Evolutionary conservation across 2,113 vertebrate genomes (phyloP).

Genomic region (Grammomys dolichurus): DNA sequence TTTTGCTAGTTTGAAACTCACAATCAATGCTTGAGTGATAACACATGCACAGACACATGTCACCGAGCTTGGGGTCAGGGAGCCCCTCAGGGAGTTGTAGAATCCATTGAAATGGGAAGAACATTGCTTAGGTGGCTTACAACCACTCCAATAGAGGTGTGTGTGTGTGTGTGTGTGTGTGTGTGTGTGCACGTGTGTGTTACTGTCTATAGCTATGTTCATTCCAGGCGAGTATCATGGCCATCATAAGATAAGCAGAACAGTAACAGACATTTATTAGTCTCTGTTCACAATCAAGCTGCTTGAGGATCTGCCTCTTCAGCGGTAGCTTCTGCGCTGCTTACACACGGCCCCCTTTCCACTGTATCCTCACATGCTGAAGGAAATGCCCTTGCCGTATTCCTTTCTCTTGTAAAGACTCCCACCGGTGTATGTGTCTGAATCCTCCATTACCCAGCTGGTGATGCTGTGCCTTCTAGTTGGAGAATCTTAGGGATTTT

Average conservation of each 20-base stretch:
- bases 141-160: neutral
- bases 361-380: neutral
- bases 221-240: neutral
- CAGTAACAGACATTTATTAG: neutral
- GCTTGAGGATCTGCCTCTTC: neutral
- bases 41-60: neutral
- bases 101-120: neutral
- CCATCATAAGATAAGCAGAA: neutral
- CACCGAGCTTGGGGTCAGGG: neutral
- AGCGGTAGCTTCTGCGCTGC: neutral
- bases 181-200: neutral
- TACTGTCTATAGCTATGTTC: neutral
- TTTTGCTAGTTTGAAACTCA: conserved; percentile 48
- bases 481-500: too few relatives aligned
- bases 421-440: neutral
- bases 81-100: neutral
- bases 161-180: too few relatives aligned
- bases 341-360: neutral
- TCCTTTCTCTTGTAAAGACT: neutral
- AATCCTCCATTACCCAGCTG: neutral
- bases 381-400: neutral
- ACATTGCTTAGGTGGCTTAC: conserved; percentile 27
- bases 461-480: too few relatives aligned
- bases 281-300: neutral
- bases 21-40: neutral